Evolutionary conservation across 2,888 invertebrate genomes (phyloP), one percentile per base, ranked within the genome.

Genomic region (Lasioglossum oenotherae): DNA sequence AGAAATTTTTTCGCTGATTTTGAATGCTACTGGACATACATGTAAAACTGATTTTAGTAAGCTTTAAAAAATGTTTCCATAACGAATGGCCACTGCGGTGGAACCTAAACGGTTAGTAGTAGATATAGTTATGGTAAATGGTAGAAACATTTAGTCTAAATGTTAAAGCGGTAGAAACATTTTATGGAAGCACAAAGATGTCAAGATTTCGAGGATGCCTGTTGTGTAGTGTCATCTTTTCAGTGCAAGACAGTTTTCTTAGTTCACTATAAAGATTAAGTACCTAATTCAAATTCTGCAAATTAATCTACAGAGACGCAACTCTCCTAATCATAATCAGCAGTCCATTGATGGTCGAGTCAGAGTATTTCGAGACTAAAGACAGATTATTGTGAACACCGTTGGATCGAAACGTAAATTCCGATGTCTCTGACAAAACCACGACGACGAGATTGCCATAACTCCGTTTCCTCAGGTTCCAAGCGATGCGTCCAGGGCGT

Each of bases 401-500:
- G 19, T 23, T 35, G 38, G 10, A 38, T 38, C 69, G 69, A 38
- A 69, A 69, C 23, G 38, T 23, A 69, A 69, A 38, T 67, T 69
- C 69, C 69, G 69, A 38, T 69, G 38, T 38, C 35, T 23, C 69
- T 38, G 69, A 69, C 38, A 38, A 69, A 38, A 44, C 49, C 19
- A 76, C 44, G 31, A 72, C 81, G 79, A 73, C 16, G 82, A 82
- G n/a, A 38, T 44, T 64, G 38, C 60, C 82, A 12, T 75, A 38
- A 75, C 38, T 60, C 71, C 53, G 41, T 71, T 84, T 77, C 35
- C 53, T 85, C 84, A 53, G 85, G 46, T 85, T 85, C 85, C 85
- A 75, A 53, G 85, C 78, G 60, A 19, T 83, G 75, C 35, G 19
- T 84, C 84, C 84, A 78, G 74, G 74, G 41, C n/a, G 81, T 71